Conservation (phyloP, 2,113 vertebrate species). For the Dromas ardeola region DNA sequence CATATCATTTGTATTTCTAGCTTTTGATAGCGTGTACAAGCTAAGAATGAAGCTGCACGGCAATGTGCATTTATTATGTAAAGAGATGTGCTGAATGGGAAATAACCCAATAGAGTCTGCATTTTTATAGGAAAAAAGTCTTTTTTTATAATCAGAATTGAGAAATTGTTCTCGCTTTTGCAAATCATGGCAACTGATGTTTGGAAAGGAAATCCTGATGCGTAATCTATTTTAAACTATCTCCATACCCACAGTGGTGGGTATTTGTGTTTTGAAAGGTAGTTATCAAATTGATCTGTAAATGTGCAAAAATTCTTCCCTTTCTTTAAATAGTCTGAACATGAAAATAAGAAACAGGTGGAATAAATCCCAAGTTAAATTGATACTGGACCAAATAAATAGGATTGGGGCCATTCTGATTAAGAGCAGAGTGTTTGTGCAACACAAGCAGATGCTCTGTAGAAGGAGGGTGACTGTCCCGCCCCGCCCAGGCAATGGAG, state of each 20-base stretch:
- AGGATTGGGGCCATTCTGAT: slow-evolving; percentile 36
- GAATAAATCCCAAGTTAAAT: slow-evolving; percentile 42
- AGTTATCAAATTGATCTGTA: background rate
- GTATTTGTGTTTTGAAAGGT: background rate
- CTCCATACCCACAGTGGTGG: background rate
- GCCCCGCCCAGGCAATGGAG: background rate
- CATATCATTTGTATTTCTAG: background rate
- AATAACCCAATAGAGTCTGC: background rate
- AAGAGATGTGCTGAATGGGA: background rate
- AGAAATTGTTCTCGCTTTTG: background rate
- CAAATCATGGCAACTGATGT: background rate
- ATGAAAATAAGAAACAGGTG: background rate
- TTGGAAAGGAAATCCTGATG: background rate
- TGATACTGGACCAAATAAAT: slow-evolving; percentile 46
- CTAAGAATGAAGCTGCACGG: background rate
- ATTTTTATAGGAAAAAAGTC: background rate
- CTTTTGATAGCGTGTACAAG: background rate
- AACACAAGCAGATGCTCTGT: slow-evolving; percentile 9
- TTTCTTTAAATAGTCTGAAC: background rate
- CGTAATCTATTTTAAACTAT: background rate
- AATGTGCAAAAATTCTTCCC: background rate
- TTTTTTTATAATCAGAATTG: background rate
- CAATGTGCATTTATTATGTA: background rate
- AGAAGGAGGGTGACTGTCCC: background rate
- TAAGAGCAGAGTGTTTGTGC: slow-evolving; percentile 21